phyloP scores from a whole-genome alignment of 2,797 vertebrate species.

The Chelonia mydas region DNA sequence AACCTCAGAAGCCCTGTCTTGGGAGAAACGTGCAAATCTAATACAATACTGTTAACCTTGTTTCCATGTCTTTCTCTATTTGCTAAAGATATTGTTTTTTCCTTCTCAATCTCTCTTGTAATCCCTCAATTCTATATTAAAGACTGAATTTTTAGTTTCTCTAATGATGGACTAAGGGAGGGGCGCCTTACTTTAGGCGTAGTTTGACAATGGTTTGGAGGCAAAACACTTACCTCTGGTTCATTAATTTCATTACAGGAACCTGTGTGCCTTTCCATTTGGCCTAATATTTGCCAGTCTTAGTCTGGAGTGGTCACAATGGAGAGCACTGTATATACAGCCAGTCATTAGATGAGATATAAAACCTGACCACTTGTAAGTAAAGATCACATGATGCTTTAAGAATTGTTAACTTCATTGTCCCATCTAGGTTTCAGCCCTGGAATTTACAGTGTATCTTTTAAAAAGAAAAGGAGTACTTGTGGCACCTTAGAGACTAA shows the following conservation, averaged over 20 bases:
- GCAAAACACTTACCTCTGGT: background rate
- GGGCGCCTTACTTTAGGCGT: background rate
- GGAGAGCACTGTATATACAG: background rate
- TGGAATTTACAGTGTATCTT: background rate
- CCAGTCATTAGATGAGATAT: background rate
- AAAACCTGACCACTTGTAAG: background rate
- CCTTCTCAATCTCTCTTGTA: background rate
- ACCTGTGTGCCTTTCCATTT: background rate
- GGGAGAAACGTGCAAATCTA: background rate
- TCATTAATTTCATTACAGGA: background rate
- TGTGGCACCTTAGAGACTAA: no score
- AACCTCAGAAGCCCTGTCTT: background rate
- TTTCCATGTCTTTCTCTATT: background rate
- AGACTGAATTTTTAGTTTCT: background rate
- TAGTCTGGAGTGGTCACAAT: background rate
- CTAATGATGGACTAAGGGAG: background rate
- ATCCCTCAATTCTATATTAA: background rate
- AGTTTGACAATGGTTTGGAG: background rate
- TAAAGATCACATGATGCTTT: background rate
- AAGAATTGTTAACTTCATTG: constrained; percentile 22
- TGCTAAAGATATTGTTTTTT: background rate
- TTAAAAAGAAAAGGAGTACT: no score
- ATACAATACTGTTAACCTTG: background rate
- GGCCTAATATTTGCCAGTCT: background rate
- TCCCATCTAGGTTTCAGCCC: background rate